phyloP scores from a whole-genome alignment of 1,140 invertebrate species.

The Copidosoma floridanum region DNA sequence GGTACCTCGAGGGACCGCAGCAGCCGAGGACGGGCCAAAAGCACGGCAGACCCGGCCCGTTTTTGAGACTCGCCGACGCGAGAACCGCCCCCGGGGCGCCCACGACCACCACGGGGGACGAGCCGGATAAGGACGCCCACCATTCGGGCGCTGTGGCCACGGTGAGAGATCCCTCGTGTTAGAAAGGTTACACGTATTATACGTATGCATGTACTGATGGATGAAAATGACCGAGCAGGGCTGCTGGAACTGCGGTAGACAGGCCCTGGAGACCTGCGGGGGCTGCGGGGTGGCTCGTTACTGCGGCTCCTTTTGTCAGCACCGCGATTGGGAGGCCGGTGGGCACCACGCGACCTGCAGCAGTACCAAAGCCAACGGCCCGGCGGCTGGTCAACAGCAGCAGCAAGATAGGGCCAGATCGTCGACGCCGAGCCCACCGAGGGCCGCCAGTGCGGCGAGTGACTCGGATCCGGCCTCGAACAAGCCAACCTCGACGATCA shows the following conservation, averaged over 20 bases:
- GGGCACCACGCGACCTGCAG: conserved; percentile 65
- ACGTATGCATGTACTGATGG: no score
- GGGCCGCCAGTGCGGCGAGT: no score
- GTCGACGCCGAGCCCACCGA: conserved; percentile 49
- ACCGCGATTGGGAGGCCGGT: conserved; percentile 89
- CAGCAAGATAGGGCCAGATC: conserved; percentile 58
- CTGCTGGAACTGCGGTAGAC: conserved; percentile 96
- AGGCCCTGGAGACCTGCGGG: conserved; percentile 91
- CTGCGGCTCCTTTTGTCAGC: conserved; percentile 93
- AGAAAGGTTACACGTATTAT: no score
- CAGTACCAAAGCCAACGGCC: conserved; percentile 4
- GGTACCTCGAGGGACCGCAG: conserved; percentile 37
- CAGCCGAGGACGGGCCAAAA: no score
- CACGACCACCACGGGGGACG: conserved; percentile 42
- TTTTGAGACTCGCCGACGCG: conserved; percentile 26
- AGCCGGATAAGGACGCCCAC: conserved; percentile 43
- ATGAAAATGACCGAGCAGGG: conserved; percentile 60
- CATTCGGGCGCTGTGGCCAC: conserved; percentile 39
- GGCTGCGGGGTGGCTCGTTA: conserved; percentile 92
- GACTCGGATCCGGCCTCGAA: no score
- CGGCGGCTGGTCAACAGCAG: no score
- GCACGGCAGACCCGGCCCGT: background rate
- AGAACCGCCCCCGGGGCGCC: background rate
- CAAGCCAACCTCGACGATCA: no score
- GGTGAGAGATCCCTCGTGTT: conserved; percentile 34